Evolutionary conservation across 2,113 vertebrate species (phyloP).

Genomic region (Parotia lawesii): DNA sequence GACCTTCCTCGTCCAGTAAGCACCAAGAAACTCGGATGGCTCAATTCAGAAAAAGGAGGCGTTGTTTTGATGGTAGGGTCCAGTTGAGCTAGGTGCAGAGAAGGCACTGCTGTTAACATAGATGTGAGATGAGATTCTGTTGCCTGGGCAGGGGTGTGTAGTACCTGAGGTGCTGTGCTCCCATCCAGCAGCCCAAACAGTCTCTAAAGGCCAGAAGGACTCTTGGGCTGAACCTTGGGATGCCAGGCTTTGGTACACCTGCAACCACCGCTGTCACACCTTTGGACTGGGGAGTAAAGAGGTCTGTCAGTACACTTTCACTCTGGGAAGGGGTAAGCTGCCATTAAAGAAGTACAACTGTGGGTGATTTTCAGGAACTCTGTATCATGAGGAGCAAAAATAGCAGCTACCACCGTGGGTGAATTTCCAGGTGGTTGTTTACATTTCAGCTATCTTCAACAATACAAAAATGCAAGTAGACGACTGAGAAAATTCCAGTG

Average conservation of each 20-base stretch:
- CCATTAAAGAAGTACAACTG: neutral
- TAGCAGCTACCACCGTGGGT: neutral
- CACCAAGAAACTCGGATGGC: neutral
- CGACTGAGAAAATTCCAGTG: neutral
- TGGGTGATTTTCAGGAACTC: neutral
- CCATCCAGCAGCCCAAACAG: neutral
- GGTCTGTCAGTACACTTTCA: neutral
- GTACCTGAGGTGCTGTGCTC: neutral
- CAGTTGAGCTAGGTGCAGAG: neutral
- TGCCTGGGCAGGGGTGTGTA: neutral
- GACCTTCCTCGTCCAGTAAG: neutral
- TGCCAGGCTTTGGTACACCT: neutral
- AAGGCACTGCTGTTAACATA: neutral
- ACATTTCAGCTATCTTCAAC: neutral
- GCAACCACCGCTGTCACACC: neutral
- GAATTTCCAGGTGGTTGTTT: constrained; percentile 11
- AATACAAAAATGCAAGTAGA: neutral
- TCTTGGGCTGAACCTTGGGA: neutral
- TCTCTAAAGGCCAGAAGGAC: neutral
- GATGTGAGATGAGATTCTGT: neutral
- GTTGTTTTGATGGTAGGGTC: neutral
- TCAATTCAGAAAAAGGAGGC: neutral
- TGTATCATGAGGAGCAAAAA: neutral
- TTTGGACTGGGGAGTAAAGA: neutral
- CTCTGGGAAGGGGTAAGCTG: neutral